Evolutionary conservation across 2,797 vertebrate species (phyloP).

Genomic region (Nothura maculosa): DNA sequence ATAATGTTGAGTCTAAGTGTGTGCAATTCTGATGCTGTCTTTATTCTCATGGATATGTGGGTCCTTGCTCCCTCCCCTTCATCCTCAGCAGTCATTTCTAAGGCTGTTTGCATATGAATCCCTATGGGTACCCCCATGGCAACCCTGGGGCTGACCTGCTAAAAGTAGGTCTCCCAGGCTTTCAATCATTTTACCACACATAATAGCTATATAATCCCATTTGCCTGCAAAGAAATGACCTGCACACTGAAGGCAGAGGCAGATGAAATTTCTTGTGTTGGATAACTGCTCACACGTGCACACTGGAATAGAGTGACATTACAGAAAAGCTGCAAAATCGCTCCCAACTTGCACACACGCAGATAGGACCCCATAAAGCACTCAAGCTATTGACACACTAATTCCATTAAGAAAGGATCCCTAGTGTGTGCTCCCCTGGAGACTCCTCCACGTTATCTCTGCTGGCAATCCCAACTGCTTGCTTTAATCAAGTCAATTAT

Average conservation of each 20-base stretch:
- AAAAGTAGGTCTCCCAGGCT: slow-evolving; percentile 75
- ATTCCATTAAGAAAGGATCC: neutral
- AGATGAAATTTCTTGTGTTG: slow-evolving; percentile 5
- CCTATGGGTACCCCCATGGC: slow-evolving; percentile 57
- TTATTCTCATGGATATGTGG: slow-evolving; percentile 63
- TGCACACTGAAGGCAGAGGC: slow-evolving; percentile 35
- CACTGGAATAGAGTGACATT: neutral
- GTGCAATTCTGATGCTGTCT: slow-evolving; percentile 25
- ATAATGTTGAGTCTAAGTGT: slow-evolving; percentile 47
- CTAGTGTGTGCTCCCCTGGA: rapidly evolving
- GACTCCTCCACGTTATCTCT: neutral
- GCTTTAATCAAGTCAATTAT: neutral
- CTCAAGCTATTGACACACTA: neutral
- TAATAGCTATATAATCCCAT: slow-evolving; percentile 75
- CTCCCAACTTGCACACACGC: neutral
- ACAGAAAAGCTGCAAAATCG: neutral
- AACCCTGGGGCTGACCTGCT: slow-evolving; percentile 70
- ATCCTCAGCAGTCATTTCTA: slow-evolving; percentile 69
- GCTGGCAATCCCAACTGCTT: neutral
- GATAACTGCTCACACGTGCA: neutral
- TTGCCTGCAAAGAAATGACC: slow-evolving; percentile 55
- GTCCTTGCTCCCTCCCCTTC: slow-evolving; percentile 71
- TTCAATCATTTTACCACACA: slow-evolving; percentile 71
- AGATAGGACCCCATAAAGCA: neutral
- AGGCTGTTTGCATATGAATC: slow-evolving; percentile 87